A percentile compares a stretch with the other conserved stretches of the same genome.
Evolutionary conservation across 1,140 invertebrate genomes (phyloP).

Genomic region (Drosophila erecta): DNA sequence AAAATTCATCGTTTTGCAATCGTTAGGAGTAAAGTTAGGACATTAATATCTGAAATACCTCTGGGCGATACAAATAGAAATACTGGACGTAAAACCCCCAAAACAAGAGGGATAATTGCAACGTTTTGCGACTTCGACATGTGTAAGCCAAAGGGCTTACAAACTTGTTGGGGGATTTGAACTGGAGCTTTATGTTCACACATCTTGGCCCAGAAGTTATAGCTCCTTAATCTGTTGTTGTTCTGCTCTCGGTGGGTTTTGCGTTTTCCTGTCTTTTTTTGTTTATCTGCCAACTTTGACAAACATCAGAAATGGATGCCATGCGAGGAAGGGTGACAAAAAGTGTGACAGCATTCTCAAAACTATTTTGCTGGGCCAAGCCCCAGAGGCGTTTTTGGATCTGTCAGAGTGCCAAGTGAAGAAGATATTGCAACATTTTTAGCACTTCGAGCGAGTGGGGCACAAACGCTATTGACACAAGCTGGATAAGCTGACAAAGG

Average conservation of each 20-base stretch:
- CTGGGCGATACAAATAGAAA: background rate
- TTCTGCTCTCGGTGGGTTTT: conserved; percentile 16
- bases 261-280: conserved; percentile 4
- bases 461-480: conserved; percentile 54
- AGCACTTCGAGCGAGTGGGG: conserved; percentile 23
- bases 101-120: conserved; percentile 20
- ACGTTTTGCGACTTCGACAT: conserved; percentile 33
- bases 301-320: conserved; percentile 19
- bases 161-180: conserved; percentile 16
- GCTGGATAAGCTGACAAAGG: conserved; percentile 49
- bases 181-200: conserved; percentile 19
- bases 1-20: too few relatives aligned
- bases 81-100: background rate
- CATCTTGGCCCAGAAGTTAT: conserved; percentile 40
- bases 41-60: too few relatives aligned
- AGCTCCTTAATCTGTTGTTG: conserved; percentile 42
- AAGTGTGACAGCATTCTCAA: conserved; percentile 42
- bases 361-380: conserved; percentile 30
- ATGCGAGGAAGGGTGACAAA: conserved; percentile 25
- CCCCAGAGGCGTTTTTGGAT: conserved; percentile 32
- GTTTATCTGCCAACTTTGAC: conserved; percentile 38
- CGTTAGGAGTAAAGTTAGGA: too few relatives aligned
- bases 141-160: conserved; percentile 41
- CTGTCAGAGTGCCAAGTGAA: conserved; percentile 31
- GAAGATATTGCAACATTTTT: conserved; percentile 46